Conservation (phyloP, 2,888 invertebrate species). For the Luperina testacea region DNA sequence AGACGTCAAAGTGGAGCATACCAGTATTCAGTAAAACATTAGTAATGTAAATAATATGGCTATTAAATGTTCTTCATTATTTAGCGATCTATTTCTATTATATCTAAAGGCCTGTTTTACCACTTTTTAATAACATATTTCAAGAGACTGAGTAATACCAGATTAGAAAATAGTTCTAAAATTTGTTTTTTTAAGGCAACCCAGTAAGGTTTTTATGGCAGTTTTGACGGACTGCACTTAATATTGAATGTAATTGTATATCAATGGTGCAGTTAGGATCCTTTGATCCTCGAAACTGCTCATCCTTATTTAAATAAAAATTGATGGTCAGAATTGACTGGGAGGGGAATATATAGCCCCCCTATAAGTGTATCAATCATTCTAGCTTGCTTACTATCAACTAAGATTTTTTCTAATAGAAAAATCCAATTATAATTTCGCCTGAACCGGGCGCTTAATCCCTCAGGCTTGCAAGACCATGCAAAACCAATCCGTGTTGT, state of each 20-base stretch:
- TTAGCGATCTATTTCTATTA: slow-evolving; percentile 59
- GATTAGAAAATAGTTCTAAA: slow-evolving; percentile 13
- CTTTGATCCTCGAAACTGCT: background rate
- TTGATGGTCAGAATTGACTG: background rate
- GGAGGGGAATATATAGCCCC: background rate
- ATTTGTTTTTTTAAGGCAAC: slow-evolving; percentile 1
- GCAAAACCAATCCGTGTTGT: background rate
- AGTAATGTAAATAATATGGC: slow-evolving; percentile 82
- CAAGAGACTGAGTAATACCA: slow-evolving; percentile 52
- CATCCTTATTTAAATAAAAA: background rate
- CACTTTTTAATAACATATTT: slow-evolving; percentile 54
- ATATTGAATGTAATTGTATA: background rate
- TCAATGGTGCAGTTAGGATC: background rate
- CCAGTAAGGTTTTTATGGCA: background rate
- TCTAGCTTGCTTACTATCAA: slow-evolving; percentile 49
- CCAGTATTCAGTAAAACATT: slow-evolving; percentile 56
- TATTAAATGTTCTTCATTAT: slow-evolving; percentile 73
- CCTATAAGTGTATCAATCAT: background rate
- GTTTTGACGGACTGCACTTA: background rate
- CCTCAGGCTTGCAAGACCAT: slow-evolving; percentile 35
- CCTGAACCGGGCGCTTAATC: slow-evolving; percentile 15
- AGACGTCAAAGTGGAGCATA: slow-evolving; percentile 42
- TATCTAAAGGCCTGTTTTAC: slow-evolving; percentile 58
- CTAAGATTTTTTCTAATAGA: slow-evolving; percentile 62
- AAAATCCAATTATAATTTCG: slow-evolving; percentile 63